Evolutionary conservation across 2,888 invertebrate species (phyloP).

Genomic region (Linnaemya vulpina): DNA sequence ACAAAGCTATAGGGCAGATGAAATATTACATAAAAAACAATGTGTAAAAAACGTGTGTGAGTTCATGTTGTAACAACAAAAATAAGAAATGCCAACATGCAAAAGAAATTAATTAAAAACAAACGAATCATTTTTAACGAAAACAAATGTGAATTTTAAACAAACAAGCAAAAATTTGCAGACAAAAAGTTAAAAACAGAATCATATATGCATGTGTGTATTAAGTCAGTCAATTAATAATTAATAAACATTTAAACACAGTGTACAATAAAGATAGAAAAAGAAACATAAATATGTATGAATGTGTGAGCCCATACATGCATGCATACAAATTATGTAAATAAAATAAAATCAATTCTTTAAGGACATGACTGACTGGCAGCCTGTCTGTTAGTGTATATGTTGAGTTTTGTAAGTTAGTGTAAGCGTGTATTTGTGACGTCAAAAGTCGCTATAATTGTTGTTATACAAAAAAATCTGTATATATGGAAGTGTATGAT

Average conservation of each 20-base stretch:
- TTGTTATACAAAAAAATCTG: slow-evolving; percentile 58
- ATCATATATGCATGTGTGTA: too few relatives aligned
- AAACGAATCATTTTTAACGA: slow-evolving; percentile 9
- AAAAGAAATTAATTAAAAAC: slow-evolving; percentile 21
- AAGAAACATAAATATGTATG: neutral
- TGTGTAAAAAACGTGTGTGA: slow-evolving; percentile 36
- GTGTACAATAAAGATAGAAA: neutral
- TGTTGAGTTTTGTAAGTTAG: slow-evolving; percentile 21
- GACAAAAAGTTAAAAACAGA: slow-evolving; percentile 14
- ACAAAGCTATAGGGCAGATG: slow-evolving; percentile 54
- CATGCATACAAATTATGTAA: slow-evolving; percentile 27
- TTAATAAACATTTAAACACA: slow-evolving; percentile 12
- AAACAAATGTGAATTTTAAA: slow-evolving; percentile 42
- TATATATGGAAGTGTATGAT: neutral
- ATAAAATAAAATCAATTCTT: slow-evolving; percentile 61
- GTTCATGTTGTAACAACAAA: slow-evolving; percentile 10
- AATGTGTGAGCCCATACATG: too few relatives aligned
- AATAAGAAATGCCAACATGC: slow-evolving; percentile 27
- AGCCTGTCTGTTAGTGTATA: slow-evolving; percentile 38
- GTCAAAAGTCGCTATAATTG: slow-evolving; percentile 69
- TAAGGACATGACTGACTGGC: slow-evolving; percentile 66
- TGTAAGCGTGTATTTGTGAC: slow-evolving; percentile 69
- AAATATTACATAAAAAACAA: slow-evolving; percentile 66
- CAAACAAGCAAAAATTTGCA: neutral
- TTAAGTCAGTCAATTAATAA: slow-evolving; percentile 39